Evolutionary conservation across 2,113 vertebrate genomes (phyloP), one percentile per base, ranked within the genome.

Genomic region (Leptosomus discolor): DNA sequence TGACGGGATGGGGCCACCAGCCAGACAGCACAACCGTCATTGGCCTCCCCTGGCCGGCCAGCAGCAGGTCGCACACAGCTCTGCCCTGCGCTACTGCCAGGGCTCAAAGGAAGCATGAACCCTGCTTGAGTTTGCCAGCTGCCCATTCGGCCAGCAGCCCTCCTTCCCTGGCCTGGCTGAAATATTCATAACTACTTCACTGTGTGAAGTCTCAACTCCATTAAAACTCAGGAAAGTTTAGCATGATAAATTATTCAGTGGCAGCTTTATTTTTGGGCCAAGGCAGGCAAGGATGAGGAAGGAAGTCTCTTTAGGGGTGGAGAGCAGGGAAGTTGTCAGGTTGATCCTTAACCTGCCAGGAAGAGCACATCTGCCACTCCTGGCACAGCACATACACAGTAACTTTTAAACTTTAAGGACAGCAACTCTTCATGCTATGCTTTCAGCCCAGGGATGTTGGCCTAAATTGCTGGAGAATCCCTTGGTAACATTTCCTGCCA

Each of bases 181-280:
- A 97, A 97, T 92, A 97, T 94, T 97, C 92, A 90, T 94, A 84
- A 60, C 74, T 46, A 61, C 77, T 83, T 95, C 7, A 1, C 76
- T 15, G 41, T 9, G 43, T 34, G 81, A 96, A 73, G 67, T 64
- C 91, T 63, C 46, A 64, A 19, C 50, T 95, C 95, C 91, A 96
- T 94, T 95, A 96, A 92, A 94, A 83, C 81, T 78, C 89, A 78
- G 82, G 30, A 71, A 97, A 93, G 93, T 96, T 97, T 77, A 96
- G 36, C 11, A 4, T 15, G 34, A 80, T 97, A 50, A 97, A 96
- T 96, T 93, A 96, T 95, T 97, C 82, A 94, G 61, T 15, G 41
- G 54, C 29, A 93, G 63, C 50, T 95, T 97, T 97, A 96, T 94
- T 97, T 95, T 87, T 77, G 95, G 75, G 69, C 58, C 85, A 80